Evolutionary conservation across 1,140 invertebrate genomes (phyloP).

Genomic region (Zaprionus gabonicus): DNA sequence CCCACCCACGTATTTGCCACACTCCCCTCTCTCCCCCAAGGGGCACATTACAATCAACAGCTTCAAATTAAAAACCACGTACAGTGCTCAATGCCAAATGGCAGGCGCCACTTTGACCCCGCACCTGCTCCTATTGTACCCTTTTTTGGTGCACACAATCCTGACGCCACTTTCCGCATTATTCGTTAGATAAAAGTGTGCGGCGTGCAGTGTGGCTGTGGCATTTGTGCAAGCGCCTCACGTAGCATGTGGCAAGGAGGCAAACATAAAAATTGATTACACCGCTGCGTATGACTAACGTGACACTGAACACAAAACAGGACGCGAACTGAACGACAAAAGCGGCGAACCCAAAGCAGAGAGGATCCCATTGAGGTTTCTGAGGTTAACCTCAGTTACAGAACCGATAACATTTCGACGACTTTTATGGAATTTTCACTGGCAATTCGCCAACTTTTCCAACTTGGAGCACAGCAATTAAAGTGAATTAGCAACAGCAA

Average conservation of each 20-base stretch:
- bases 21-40: not conserved
- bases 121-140: constrained; percentile 21
- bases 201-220: not conserved
- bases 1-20: not conserved
- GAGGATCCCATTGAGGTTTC: not conserved
- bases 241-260: constrained; percentile 47
- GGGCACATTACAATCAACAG: constrained; percentile 38
- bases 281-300: constrained; percentile 70
- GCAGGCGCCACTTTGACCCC: not conserved
- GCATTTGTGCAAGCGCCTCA: constrained; percentile 62
- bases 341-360: not conserved
- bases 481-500: constrained; percentile 52
- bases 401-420: not conserved
- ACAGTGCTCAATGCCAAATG: not conserved
- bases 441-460: not conserved
- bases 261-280: constrained; percentile 78
- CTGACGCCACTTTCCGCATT: constrained; percentile 56
- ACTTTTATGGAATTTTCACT: constrained; percentile 7
- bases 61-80: constrained; percentile 38
- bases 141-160: constrained; percentile 35
- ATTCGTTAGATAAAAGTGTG: constrained; percentile 36
- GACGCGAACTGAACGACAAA: not conserved
- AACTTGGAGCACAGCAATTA: constrained; percentile 49
- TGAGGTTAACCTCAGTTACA: not conserved
- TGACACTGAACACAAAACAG: constrained; percentile 31